Base-by-base conservation (phyloP, 1,140 invertebrate genomes). In the Drosophila kepulauana region DNA sequence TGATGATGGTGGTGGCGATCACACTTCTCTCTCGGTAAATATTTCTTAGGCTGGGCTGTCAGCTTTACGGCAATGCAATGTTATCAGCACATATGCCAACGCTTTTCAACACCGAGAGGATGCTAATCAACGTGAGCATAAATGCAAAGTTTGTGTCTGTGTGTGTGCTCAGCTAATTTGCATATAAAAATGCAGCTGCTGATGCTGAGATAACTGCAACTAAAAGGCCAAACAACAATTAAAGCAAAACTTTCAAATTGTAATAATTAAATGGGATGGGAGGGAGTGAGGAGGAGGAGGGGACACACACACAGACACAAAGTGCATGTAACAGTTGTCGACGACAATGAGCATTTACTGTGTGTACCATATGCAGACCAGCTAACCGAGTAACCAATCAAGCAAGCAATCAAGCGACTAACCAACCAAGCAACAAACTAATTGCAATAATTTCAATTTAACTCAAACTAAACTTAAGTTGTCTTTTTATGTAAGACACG, bases 381-480 rank as follows among this genome's bases (percentile, higher is more conserved):
- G 38, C 48, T 76, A 54, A 69, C 67, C 52, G 35, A 71, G 45
- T 57, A 57, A 85, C 80, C 72, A 69, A 70, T 69, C 68, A 64
- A 38, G 35, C 35, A 38, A 38, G 35, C 35, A 38, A 38, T 38
- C 35, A 38, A 25, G 11, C 64, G 48, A 75, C 43, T 48, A 62
- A 16, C 35, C 16, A 13, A 54, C 30, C 70, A 52, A 51, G 57
- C 16, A 63, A 67, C 41, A 51, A 49, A 58, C 66, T 70, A 79
- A 87, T 87, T 87, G 76, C 84, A 82, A 87, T 82, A 77, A 86
- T 86, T 87, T 87, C 65, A 82, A 86, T 82, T 84, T 76, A 82
- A 63, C 72, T 62, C 48, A 76, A 73, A 79, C 57, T 61, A 57
- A 67, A 56, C 33, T 57, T 49, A 62, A 54, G 33, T 46, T 59